Base-by-base conservation (phyloP, 92 coral and sea anemone species). In the Epizoanthus illoricatus region DNA sequence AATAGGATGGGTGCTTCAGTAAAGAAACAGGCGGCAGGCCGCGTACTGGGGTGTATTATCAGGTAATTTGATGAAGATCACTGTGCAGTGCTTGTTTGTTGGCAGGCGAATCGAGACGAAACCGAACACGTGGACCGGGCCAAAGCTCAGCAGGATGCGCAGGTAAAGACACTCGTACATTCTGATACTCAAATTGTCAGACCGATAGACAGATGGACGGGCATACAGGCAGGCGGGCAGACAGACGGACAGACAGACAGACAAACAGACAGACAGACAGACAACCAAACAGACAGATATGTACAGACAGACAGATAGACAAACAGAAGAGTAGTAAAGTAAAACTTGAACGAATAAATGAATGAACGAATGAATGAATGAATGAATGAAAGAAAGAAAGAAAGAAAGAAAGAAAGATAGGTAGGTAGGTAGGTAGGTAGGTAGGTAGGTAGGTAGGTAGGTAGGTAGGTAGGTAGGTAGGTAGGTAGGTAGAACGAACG, bases 91-190 rank as follows among this genome's bases (percentile, higher is more conserved):
- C 36, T 16, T 61, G 28, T 28, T 13, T 65, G 42, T 42, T 59
- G 0, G 6, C 83, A 96, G 99, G 99, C 97, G 1, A 91, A 88
- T 87, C 89, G 99, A 71, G 97, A 92, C 49, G 99, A 96, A 79
- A 79, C 84, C 52, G 92, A 89, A 2, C 76, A 83, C 8, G 93
- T 93, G 52, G 97, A 96, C 61, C 63, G 80, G 6, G 90, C 89
- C 0, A 93, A 88, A 86, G 99, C 99, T 5, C 92, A 86, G 43
- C 88, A 80, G 20, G 97, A 94, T 80, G 99, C 99, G 23, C 90
- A 96, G 92, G 97, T 90, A 33, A 60, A 52, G 36, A 28, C 36
- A 28, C 36, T 28, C 36, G 2, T 28, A 28, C 36, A 28, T 28
- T 28, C 36, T 28, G 36, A 28, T 28, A 28, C 36, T 28, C 36